phyloP scores from a whole-genome alignment of 2,797 vertebrate genomes.

The Poeciliopsis paucimaculata region DNA sequence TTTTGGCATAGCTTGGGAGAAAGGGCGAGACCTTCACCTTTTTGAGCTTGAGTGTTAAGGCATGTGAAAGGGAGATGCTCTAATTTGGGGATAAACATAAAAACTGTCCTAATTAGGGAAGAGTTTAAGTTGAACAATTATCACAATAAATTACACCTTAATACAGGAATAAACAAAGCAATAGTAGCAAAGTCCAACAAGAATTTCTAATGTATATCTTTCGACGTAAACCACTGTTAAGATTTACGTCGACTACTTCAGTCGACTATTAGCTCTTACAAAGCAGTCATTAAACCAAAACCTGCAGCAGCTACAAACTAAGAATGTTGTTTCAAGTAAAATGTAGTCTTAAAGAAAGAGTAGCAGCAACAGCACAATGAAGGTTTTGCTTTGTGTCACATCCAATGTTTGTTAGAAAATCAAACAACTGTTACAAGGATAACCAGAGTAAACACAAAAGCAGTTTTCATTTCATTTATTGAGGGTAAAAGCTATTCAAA shows the following conservation, averaged over 20 bases:
- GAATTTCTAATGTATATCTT: not conserved
- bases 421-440: not conserved
- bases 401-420: not conserved
- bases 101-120: not conserved
- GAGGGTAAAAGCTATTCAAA: not conserved
- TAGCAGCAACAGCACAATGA: not conserved
- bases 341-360: not conserved
- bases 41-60: not conserved
- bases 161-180: not conserved
- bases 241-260: not conserved
- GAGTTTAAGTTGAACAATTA: not conserved
- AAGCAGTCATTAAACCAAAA: not conserved
- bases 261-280: not conserved
- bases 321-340: not conserved
- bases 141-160: not conserved
- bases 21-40: not conserved
- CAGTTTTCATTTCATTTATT: not conserved
- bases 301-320: not conserved
- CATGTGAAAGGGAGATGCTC: not conserved
- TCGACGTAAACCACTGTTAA: not conserved
- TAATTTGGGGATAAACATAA: not conserved
- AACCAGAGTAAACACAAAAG: not conserved
- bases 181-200: not conserved
- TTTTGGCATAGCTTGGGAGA: conserved; percentile 38
- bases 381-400: not conserved